phyloP scores from a whole-genome alignment of 2,113 vertebrate species.

The Salminus brasiliensis region DNA sequence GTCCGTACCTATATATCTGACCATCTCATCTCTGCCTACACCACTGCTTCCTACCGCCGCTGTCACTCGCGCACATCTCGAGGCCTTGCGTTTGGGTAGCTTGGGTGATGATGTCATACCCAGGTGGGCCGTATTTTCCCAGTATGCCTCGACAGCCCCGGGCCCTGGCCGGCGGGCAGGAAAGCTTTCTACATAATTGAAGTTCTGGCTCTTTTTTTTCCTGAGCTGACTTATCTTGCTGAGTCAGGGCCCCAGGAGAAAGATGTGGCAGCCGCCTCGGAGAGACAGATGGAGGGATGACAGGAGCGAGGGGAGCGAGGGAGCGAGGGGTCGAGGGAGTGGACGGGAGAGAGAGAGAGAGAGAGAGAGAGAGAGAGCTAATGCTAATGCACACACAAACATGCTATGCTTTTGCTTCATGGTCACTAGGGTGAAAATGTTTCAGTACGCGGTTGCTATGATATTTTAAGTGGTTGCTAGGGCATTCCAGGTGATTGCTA shows the following conservation, averaged over 20 bases:
- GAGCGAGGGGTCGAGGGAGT: background rate
- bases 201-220: slow-evolving; percentile 47
- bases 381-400: background rate
- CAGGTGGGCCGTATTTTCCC: slow-evolving; percentile 31
- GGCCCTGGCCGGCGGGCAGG: slow-evolving; percentile 60
- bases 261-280: slow-evolving; percentile 57
- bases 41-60: background rate
- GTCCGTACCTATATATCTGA: background rate
- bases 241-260: slow-evolving; percentile 68
- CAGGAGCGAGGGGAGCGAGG: background rate
- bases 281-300: slow-evolving; percentile 20
- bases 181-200: slow-evolving; percentile 79
- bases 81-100: too few species aligned
- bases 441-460: too few species aligned
- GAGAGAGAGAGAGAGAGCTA: slow-evolving; percentile 1
- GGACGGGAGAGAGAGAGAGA: slow-evolving; percentile 10
- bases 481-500: too few species aligned
- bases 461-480: too few species aligned
- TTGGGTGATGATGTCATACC: background rate
- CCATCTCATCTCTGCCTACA: background rate
- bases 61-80: background rate
- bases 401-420: too few species aligned
- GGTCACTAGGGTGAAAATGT: too few species aligned
- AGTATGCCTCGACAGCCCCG: slow-evolving; percentile 28
- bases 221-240: slow-evolving; percentile 61